Percentiles rank a stretch among this genome's conserved stretches.
Evolutionary conservation across 2,797 vertebrate genomes (phyloP).

Genomic region (Leptoclinus maculatus): DNA sequence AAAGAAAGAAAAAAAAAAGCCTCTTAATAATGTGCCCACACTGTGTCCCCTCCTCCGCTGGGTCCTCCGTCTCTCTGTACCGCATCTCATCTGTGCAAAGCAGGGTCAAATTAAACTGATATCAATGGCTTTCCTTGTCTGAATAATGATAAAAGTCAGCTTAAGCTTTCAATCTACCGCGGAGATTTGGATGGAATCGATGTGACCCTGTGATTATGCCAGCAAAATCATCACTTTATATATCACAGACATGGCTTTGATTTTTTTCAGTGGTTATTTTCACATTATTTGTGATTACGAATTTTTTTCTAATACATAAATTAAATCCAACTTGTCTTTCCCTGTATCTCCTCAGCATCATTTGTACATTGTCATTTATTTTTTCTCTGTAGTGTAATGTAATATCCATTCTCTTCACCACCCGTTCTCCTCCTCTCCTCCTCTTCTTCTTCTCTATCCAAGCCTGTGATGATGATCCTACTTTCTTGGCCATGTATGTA

Average conservation of each 20-base stretch:
- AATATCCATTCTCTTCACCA: slow-evolving; percentile 3
- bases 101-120: slow-evolving; percentile 54
- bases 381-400: not conserved
- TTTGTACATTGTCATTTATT: slow-evolving; percentile 14
- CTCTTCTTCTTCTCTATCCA: not conserved
- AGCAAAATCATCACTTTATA: slow-evolving; percentile 53
- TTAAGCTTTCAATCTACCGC: slow-evolving; percentile 35
- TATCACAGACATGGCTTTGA: slow-evolving; percentile 27
- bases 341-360: not conserved
- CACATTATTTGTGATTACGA: slow-evolving; percentile 23
- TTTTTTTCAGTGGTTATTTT: not conserved
- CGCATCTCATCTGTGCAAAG: slow-evolving; percentile 17
- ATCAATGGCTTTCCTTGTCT: slow-evolving; percentile 35
- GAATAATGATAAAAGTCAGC: slow-evolving; percentile 50
- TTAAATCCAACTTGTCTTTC: slow-evolving; percentile 39
- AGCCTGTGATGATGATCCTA: not conserved
- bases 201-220: slow-evolving; percentile 53
- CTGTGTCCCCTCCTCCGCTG: slow-evolving; percentile 1
- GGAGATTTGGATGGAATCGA: slow-evolving; percentile 34
- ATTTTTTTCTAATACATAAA: not conserved
- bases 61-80: not conserved
- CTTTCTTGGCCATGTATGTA: slow-evolving; percentile 1
- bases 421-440: not conserved
- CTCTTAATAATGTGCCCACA: slow-evolving; percentile 15
- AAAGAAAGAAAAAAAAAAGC: not conserved